These are phyloP conservation scores for Sinocyclocheilus maitianheensis DNA, from an alignment of 2,113 vertebrate species.

Conservation along the genomic window DNA sequence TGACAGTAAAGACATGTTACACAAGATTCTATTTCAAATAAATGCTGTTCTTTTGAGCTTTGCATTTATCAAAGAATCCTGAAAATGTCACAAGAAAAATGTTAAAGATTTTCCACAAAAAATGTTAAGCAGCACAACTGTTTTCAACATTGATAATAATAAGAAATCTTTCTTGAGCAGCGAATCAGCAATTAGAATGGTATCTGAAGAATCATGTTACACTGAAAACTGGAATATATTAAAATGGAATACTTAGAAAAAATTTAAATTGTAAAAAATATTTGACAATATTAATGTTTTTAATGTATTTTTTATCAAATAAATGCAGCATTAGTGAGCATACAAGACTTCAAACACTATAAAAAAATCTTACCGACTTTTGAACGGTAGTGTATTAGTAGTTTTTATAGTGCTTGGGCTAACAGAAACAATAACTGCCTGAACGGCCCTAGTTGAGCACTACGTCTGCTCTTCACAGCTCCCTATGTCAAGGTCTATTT, in stretches of 20 bases:
- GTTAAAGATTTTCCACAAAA: no score
- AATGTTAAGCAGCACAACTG: no score
- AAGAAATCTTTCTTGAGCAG: no score
- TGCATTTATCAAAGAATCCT: no score
- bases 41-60: no score
- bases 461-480: slow-evolving; percentile 74
- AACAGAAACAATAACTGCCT: background rate
- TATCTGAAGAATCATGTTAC: background rate
- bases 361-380: background rate
- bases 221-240: background rate
- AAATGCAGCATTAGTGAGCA: background rate
- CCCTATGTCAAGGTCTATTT: slow-evolving; percentile 98
- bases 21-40: no score
- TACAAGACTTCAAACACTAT: background rate
- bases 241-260: background rate
- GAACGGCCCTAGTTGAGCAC: background rate
- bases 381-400: background rate
- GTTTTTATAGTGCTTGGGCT: background rate
- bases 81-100: no score
- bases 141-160: no score
- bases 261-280: background rate
- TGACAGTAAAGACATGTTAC: background rate
- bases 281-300: background rate
- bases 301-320: background rate
- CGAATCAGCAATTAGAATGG: no score